Base-by-base conservation (phyloP, 2,797 vertebrate genomes). In the Morelia viridis region DNA sequence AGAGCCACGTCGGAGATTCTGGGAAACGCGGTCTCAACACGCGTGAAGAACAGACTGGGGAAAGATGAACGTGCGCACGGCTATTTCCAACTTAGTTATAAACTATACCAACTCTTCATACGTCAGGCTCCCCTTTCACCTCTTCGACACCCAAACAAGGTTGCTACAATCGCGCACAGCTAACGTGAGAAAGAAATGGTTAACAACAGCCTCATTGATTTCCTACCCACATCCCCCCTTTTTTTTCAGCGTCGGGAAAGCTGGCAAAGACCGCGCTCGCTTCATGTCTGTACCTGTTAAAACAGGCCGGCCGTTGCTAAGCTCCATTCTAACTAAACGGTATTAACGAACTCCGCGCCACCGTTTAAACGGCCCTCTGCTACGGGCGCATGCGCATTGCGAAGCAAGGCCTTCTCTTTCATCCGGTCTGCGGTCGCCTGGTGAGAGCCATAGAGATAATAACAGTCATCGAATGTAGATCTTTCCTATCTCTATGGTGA, bases 241-340 rank as follows among this genome's bases (percentile, higher is more conserved):
- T 46, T 22, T 57, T 0, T 26, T 3, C 31, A 1, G 24, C 7
- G 26, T 0, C 5, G 2, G 1, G 31, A 68, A 12, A 35, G 13
- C 26, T 61, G 6, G 19, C 28, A 50, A 3, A 22, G 10, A 22
- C 84, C 4, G 10, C 7, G 28, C 57, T n/a, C 5, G 1, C 22
- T 24, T 3, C 24, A 0, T 1, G 1, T 1, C 57, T 0, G 60
- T 65, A 92, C 26, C n/a, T 90, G 61, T 10, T 0, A n/a, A 7
- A 2, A 53, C 2, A 1, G 19, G 26, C 12, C 19, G 88, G 2
- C 8, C 88, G 41, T 62, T 6, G n/a, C 4, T 4, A 4, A 8
- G 0, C 5, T 15, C 28, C 58, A 87, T 58, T 11, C 6, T 0
- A n/a, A 56, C 7, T 2, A 12, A 24, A 58, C 12, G 17, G 19